Evolutionary conservation across 2,113 vertebrate species (phyloP), one percentile per base, ranked within the genome.

Genomic region (Climacteris rufus): DNA sequence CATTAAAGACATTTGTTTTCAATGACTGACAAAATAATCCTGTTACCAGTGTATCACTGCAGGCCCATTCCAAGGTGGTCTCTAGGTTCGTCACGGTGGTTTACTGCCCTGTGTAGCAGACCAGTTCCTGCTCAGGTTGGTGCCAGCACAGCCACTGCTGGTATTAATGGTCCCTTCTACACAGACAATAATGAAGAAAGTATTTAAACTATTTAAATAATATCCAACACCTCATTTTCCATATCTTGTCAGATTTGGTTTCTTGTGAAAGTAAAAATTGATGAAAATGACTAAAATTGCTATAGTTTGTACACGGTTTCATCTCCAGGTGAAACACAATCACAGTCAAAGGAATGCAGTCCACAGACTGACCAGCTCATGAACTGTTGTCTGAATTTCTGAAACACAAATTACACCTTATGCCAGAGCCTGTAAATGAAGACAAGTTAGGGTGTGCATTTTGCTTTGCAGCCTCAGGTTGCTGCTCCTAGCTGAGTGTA

Each of bases 91-190:
- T n/a, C n/a, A n/a, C n/a, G n/a, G n/a, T n/a, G n/a, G n/a, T n/a
- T 98, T n/a, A 98, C 98, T 89, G 88, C 98, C 98, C 98, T 97
- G 98, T 81, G 98, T 98, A 89, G 98, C 98, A 49, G 98, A 10
- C 23, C 97, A 98, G 93, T 98, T 99, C 96, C 98, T 98, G 97
- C 99, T 99, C 94, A 98, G 98, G 87, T 98, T 99, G 39, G 97
- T 96, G 61, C 98, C 98, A 24, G 94, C 9, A 91, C 98, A 99
- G 25, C 19, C 85, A 57, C 90, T 61, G 11, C 93, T 98, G 31
- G 83, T 75, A 3, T 13, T 93, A 71, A 28, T 98, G 98, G 20
- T 98, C 98, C 90, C 99, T 99, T 91, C 98, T 98, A 98, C 98
- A 98, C 98, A 99, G 98, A 78, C 93, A 96, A 92, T 98, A 74